Percentiles rank a stretch among this genome's conserved stretches.
These are phyloP conservation scores for Elegia similella DNA, from an alignment of 2,888 invertebrate genomes.

Conservation along the genomic window DNA sequence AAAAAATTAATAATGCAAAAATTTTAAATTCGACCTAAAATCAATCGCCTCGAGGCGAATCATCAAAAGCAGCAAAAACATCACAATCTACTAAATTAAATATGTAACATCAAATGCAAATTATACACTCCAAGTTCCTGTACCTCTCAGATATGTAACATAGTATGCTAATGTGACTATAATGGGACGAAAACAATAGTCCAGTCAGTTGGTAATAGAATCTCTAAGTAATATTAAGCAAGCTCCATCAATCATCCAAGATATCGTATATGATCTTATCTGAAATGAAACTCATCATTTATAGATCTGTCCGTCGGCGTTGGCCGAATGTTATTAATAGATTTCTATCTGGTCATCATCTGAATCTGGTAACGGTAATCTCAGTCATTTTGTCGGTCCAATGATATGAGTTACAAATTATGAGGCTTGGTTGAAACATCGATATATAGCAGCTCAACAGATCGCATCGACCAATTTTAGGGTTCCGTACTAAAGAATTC, in stretches of 20 bases:
- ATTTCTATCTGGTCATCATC: constrained; percentile 77
- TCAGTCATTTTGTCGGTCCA: constrained; percentile 62
- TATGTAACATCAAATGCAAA: constrained; percentile 14
- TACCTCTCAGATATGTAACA: constrained; percentile 34
- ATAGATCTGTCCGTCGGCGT: constrained; percentile 75
- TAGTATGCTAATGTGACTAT: constrained; percentile 70
- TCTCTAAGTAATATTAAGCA: constrained; percentile 66
- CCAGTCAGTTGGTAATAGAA: constrained; percentile 66
- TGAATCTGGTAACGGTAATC: constrained; percentile 74
- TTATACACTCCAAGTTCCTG: constrained; percentile 15
- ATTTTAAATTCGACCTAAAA: too few species aligned
- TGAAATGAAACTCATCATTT: constrained; percentile 81
- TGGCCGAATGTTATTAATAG: constrained; percentile 79
- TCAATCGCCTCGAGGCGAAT: too few species aligned
- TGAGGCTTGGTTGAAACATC: constrained; percentile 37
- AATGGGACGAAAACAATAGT: constrained; percentile 73
- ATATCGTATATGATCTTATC: constrained; percentile 76
- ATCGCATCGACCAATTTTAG: neutral
- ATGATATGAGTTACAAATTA: constrained; percentile 73
- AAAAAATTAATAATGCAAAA: too few species aligned
- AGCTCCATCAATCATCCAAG: constrained; percentile 72
- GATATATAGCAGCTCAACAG: constrained; percentile 23
- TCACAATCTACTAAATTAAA: constrained; percentile 1
- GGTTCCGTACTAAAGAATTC: too few species aligned
- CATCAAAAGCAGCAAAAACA: neutral